phyloP scores from a whole-genome alignment of 2,888 invertebrate genomes.

The Drosophila incognita region DNA sequence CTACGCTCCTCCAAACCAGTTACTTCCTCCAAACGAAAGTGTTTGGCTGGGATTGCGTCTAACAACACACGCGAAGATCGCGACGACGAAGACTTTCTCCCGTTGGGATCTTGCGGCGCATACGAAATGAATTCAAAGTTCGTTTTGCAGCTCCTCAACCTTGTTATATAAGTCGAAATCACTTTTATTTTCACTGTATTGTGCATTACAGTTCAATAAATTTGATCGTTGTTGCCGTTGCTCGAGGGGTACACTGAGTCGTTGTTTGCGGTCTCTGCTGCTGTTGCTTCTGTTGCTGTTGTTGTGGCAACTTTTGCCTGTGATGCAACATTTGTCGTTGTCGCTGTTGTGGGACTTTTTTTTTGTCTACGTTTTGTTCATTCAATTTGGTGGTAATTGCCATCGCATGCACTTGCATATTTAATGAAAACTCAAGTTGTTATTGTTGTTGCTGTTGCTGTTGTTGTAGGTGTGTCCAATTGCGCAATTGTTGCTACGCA shows the following conservation, averaged over 20 bases:
- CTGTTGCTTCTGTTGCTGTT: slow-evolving; percentile 31
- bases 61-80: slow-evolving; percentile 18
- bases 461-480: slow-evolving; percentile 35
- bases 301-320: slow-evolving; percentile 39
- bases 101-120: slow-evolving; percentile 48
- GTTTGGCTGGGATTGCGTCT: slow-evolving; percentile 34
- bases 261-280: slow-evolving; percentile 42
- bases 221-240: slow-evolving; percentile 24
- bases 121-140: slow-evolving; percentile 52
- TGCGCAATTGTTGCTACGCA: slow-evolving; percentile 52
- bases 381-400: slow-evolving; percentile 77
- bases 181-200: slow-evolving; percentile 27
- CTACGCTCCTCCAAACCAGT: slow-evolving; percentile 73
- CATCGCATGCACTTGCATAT: slow-evolving; percentile 78
- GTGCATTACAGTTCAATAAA: slow-evolving; percentile 67
- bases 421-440: slow-evolving; percentile 61
- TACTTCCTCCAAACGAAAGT: slow-evolving; percentile 62
- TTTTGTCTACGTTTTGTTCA: slow-evolving; percentile 66
- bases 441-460: slow-evolving; percentile 21
- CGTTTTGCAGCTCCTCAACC: slow-evolving; percentile 69
- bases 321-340: slow-evolving; percentile 57
- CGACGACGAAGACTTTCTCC: slow-evolving; percentile 50
- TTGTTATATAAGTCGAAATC: slow-evolving; percentile 68
- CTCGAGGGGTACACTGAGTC: slow-evolving; percentile 56
- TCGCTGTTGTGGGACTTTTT: slow-evolving; percentile 27